Base-by-base conservation (phyloP, 2,888 invertebrate genomes). In the Belgica antarctica region DNA sequence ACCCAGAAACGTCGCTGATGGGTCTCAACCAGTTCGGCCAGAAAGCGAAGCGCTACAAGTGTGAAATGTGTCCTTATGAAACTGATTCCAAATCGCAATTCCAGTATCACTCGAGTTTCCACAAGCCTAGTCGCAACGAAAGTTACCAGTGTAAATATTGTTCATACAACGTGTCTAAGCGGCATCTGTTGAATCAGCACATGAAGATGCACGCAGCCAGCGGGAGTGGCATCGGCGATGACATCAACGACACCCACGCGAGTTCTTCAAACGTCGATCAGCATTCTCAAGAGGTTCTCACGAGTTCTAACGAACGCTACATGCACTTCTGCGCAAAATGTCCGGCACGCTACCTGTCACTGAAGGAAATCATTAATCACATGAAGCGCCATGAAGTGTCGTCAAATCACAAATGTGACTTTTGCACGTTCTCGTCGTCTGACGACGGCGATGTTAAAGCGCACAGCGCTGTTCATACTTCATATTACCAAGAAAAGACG, bases 11-110 rank as follows among this genome's bases (percentile, higher is more conserved):
- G 15, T 34, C 17, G 15, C 3, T 65, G 7, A 27, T 36, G 1
- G 22, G 5, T 22, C 41, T 63, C n/a, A 24, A 19, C 41, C 63
- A 63, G 34, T 41, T 47, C 46, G 66, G 66, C 10, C 63, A 36
- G 41, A 81, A 79, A 74, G 80, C 80, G 2, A 90, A 90, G 75
- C 85, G 89, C 72, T 90, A 91, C 77, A 85, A 85, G 76, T 94
- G 94, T 76, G 84, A 85, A 3, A 85, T 87, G 70, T 94, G 94
- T 78, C 92, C 94, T 0, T 93, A 91, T 77, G 89, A 89, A 73
- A 90, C 90, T 41, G 91, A 92, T 76, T 90, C 90, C 77, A 91
- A 90, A 78, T 90, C 90, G 25, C 92, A 93, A 78, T 92, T 87
- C 78, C 85, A 89, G 76, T 92, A 93, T 77, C 94, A 94, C 76